A percentile compares a stretch with the other conserved stretches of the same genome.
phyloP scores from a whole-genome alignment of 2,888 invertebrate species.

The Leptinotarsa juncta region DNA sequence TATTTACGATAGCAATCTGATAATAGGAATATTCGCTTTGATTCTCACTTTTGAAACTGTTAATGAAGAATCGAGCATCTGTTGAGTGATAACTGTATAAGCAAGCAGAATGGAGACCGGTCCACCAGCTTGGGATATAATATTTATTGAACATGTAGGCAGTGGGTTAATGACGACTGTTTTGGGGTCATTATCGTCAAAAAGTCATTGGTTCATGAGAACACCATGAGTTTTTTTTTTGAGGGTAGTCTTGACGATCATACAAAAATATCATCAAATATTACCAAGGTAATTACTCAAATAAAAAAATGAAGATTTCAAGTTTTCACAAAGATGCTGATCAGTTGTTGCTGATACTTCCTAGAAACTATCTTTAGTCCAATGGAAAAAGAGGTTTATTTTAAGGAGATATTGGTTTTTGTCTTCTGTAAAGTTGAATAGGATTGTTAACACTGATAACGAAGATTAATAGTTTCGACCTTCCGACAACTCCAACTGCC shows the following conservation, averaged over 20 bases:
- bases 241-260: too few species aligned
- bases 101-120: constrained; percentile 1
- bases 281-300: background rate
- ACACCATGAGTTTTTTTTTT: background rate
- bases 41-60: constrained; percentile 18
- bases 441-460: too few species aligned
- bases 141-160: constrained; percentile 2
- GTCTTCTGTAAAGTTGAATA: too few species aligned
- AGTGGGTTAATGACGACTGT: constrained; percentile 2
- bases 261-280: background rate
- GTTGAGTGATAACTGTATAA: constrained; percentile 14
- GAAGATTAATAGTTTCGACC: too few species aligned
- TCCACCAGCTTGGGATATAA: background rate
- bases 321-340: too few species aligned
- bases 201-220: background rate
- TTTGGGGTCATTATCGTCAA: constrained; percentile 2
- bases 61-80: constrained; percentile 11
- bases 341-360: too few species aligned
- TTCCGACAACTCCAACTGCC: too few species aligned
- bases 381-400: too few species aligned
- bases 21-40: constrained; percentile 15
- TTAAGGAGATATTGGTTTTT: too few species aligned
- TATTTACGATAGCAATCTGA: constrained; percentile 10
- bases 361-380: too few species aligned
- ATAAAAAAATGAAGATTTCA: too few species aligned